Percentiles rank a stretch among this genome's conserved stretches.
Evolutionary conservation across 1,140 invertebrate genomes (phyloP).

Genomic region (Araneus ventricosus): DNA sequence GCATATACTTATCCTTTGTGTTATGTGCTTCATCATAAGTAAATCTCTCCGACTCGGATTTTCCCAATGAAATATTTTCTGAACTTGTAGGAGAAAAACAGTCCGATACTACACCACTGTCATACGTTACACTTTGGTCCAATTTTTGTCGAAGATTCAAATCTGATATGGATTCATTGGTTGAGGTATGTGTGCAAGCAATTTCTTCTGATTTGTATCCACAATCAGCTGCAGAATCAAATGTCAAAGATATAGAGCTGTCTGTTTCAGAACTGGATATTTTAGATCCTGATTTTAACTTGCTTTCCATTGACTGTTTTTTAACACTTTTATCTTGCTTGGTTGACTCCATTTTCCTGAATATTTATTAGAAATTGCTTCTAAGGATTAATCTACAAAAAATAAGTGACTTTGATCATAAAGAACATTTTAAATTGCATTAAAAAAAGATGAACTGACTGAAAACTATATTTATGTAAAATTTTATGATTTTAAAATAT

Average conservation of each 20-base stretch:
- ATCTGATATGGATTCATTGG: slow-evolving; percentile 42
- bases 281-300: slow-evolving; percentile 31
- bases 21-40: not conserved
- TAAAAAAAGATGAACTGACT: no score
- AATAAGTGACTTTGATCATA: not conserved
- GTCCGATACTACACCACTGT: slow-evolving; percentile 66
- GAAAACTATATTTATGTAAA: no score
- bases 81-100: slow-evolving; percentile 9
- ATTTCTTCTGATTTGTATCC: slow-evolving; percentile 72
- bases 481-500: not conserved
- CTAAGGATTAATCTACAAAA: not conserved
- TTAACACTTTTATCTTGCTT: not conserved
- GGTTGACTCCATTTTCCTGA: not conserved
- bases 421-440: not conserved
- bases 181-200: not conserved
- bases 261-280: slow-evolving; percentile 47
- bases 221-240: slow-evolving; percentile 63
- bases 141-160: slow-evolving; percentile 26
- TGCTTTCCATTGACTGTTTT: slow-evolving; percentile 9
- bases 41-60: not conserved
- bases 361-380: not conserved
- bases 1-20: slow-evolving; percentile 28
- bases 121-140: slow-evolving; percentile 56
- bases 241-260: slow-evolving; percentile 70
- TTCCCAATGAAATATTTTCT: slow-evolving; percentile 31